A percentile compares a stretch with the other conserved stretches of the same genome.
Conservation (phyloP, 2,113 vertebrate species). For the Tachysurus vachellii region DNA sequence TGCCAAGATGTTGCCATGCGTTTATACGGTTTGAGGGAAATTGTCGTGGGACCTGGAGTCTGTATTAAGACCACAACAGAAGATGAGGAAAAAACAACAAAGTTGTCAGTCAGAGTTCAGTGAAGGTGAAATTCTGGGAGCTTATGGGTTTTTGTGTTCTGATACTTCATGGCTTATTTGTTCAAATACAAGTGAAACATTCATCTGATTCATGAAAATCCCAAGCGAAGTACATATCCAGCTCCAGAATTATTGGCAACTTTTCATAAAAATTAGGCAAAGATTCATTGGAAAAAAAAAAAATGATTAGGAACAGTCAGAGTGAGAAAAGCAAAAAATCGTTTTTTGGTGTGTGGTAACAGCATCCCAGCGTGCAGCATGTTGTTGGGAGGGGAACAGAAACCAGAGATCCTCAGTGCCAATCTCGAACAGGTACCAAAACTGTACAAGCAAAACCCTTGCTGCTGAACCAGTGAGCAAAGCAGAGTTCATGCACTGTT, state of each 20-base stretch:
- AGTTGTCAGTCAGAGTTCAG: background rate
- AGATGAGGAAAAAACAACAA: background rate
- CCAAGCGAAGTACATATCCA: background rate
- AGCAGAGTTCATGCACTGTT: background rate
- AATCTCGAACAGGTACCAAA: background rate
- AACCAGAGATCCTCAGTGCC: background rate
- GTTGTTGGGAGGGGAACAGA: background rate
- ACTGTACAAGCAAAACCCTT: background rate
- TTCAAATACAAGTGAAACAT: background rate
- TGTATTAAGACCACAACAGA: background rate
- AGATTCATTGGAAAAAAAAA: background rate
- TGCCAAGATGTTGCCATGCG: background rate
- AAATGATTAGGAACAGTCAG: background rate
- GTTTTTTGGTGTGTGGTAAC: background rate
- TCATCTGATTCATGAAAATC: background rate
- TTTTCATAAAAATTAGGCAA: background rate
- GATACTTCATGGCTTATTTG: background rate
- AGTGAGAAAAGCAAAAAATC: background rate
- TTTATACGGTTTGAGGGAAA: constrained; percentile 1
- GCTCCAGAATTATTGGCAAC: background rate
- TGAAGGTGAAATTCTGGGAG: background rate
- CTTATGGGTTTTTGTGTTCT: background rate
- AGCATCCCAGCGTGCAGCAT: background rate
- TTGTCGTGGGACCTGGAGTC: background rate
- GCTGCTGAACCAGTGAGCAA: background rate